Evolutionary conservation across 2,113 vertebrate genomes (phyloP), one percentile per base, ranked within the genome.

Genomic region (Pimephales promelas): DNA sequence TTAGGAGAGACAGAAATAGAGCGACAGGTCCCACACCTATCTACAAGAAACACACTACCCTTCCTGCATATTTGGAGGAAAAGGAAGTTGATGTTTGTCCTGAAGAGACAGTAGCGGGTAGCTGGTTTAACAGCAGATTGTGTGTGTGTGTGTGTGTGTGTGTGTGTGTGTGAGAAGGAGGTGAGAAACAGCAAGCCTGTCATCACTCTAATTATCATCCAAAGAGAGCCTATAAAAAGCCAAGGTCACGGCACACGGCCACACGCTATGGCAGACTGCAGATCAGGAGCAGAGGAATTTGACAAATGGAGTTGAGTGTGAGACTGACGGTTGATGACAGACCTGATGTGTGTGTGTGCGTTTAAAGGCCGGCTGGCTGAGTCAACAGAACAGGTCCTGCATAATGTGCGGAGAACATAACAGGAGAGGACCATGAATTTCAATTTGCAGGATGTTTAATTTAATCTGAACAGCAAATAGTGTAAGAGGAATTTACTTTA

Each of bases 101-200:
- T 61, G 73, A 40, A 57, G 45, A 31, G 59, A 81, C 26, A 54
- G 75, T 56, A 18, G 47, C 47, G 9, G 49, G 61, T 9, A 8
- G 36, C 36, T 40, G 36, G 36, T 40, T 40, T 40, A 40, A 40
- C 36, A 9, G 36, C 36, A 40, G 36, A 40, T 40, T 40, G n/a
- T 83, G 28, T 83, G 28, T 86, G 71, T 61, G 86, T 84, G 90
- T 92, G 57, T 77, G 66, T 68, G 28, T 75, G 14, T 92, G 34
- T 54, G 34, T n/a, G n/a, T n/a, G n/a, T n/a, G n/a, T n/a, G n/a
- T n/a, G n/a, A n/a, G 28, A 56, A 43, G 18, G 16, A 28, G 22
- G 79, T 79, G 14, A 79, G 68, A 70, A 64, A 81, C 5, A 24
- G 40, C 24, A 20, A 62, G n/a, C 57, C 84, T 74, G 79, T 77